These are phyloP conservation scores for Eupsilia transversa DNA, from an alignment of 2,888 invertebrate species.

Conservation along the genomic window DNA sequence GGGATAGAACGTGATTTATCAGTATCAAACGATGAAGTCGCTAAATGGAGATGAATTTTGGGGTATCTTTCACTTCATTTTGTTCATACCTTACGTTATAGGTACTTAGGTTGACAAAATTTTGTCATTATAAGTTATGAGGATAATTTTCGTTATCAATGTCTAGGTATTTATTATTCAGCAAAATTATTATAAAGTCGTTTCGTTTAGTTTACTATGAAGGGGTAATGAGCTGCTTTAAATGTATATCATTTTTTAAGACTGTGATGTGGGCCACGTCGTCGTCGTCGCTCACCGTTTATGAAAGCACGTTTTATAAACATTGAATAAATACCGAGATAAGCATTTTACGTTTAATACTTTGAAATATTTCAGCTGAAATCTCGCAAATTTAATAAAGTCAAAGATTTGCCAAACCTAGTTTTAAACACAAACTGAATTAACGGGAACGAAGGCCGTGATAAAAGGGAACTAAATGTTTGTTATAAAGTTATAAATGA, in stretches of 20 bases:
- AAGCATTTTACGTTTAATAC: conserved; percentile 25
- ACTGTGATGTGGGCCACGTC: conserved; percentile 9
- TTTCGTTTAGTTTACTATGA: conserved; percentile 60
- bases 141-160: conserved; percentile 74
- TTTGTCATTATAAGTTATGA: conserved; percentile 73
- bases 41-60: conserved; percentile 81
- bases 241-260: conserved; percentile 26
- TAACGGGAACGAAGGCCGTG: conserved; percentile 50
- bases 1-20: conserved; percentile 76
- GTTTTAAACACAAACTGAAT: conserved; percentile 55
- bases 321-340: conserved; percentile 22
- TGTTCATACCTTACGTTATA: conserved; percentile 60
- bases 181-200: conserved; percentile 71
- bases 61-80: conserved; percentile 78
- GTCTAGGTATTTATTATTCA: conserved; percentile 69
- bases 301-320: conserved; percentile 26
- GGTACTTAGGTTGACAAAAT: conserved; percentile 62
- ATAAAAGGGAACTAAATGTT: conserved; percentile 57
- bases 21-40: conserved; percentile 76
- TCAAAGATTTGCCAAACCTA: conserved; percentile 52
- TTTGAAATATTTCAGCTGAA: conserved; percentile 43
- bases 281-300: not conserved
- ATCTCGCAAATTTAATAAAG: conserved; percentile 48
- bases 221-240: conserved; percentile 54
- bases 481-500: conserved; percentile 58